Evolutionary conservation across 2,888 invertebrate genomes (phyloP), one percentile per base, ranked within the genome.

Genomic region (Apamea monoglypha): DNA sequence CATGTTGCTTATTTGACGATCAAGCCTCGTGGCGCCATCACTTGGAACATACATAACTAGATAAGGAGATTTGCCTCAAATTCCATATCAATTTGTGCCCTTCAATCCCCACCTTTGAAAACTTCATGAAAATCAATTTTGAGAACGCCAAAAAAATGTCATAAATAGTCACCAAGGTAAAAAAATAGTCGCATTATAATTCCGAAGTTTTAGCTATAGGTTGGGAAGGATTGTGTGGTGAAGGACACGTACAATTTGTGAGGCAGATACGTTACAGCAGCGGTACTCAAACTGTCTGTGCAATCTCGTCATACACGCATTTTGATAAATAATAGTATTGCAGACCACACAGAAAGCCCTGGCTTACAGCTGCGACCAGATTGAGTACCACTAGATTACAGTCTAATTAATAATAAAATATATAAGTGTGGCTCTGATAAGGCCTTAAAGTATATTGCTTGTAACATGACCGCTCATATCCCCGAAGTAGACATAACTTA

Each of bases 1-100:
- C 85, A 86, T 83, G 29, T 73, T 63, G 74, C 72, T 69, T 44
- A 71, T 67, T 68, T 75, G 83, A 80, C 86, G 77, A 61, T 40
- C 74, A 67, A 74, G 53, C 63, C 71, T 78, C 78, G 68, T 61
- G 80, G 64, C 68, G 64, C 66, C 59, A 56, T 66, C 74, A 74
- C 61, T 18, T 25, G 64, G 18, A 78, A 74, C 74, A 69, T 61
- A 71, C 32, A n/a, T 44, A 40, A 74, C 84, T 74, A 74, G 67
- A 64, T 75, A 75, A n/a, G 16, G 69, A 36, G 18, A 81, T 74
- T 67, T 80, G 76, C 74, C 82, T 74, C 56, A 44, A 67, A 70
- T 36, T 78, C n/a, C 73, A 74, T 25, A 63, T 29, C 40, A 59
- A 29, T 16, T 4, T 16, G 47, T 47, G 47, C 16, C 47, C 47